Conservation (phyloP, 2,888 invertebrate species). For the Scaptomyza caliginosa region DNA sequence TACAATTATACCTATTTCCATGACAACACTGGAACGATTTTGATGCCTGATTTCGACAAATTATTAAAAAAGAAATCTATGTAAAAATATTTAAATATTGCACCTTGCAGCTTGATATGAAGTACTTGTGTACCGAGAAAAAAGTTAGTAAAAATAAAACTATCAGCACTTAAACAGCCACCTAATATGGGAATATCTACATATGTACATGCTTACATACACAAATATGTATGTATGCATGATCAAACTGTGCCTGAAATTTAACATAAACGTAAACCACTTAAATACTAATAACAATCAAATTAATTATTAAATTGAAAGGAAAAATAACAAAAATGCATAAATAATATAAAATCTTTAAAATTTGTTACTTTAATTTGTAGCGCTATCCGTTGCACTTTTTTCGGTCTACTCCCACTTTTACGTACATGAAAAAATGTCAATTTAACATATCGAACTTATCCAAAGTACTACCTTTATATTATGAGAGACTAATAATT, state of each 20-base stretch:
- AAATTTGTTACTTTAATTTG: not conserved
- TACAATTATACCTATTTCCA: too few relatives aligned
- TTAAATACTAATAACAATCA: slow-evolving; percentile 26
- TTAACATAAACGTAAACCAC: slow-evolving; percentile 20
- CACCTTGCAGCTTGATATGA: not conserved
- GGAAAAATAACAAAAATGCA: not conserved
- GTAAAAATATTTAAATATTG: not conserved
- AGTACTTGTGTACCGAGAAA: not conserved
- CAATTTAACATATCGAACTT: slow-evolving; percentile 68
- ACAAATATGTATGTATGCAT: slow-evolving; percentile 15
- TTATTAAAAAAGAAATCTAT: not conserved
- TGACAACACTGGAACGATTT: too few relatives aligned
- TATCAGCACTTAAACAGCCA: slow-evolving; percentile 8
- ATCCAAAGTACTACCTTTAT: slow-evolving; percentile 44
- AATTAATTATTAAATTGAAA: not conserved
- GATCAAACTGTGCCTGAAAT: slow-evolving; percentile 46
- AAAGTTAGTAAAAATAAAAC: not conserved
- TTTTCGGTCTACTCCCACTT: slow-evolving; percentile 1
- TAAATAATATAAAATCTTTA: not conserved
- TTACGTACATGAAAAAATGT: slow-evolving; percentile 39
- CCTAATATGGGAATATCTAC: slow-evolving; percentile 5
- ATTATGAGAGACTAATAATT: slow-evolving; percentile 34
- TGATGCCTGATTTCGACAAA: too few relatives aligned
- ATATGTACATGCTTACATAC: slow-evolving; percentile 1
- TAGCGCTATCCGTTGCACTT: not conserved